These are phyloP conservation scores for Homalodisca vitripennis DNA, from an alignment of 1,140 invertebrate species.

Conservation along the genomic window DNA sequence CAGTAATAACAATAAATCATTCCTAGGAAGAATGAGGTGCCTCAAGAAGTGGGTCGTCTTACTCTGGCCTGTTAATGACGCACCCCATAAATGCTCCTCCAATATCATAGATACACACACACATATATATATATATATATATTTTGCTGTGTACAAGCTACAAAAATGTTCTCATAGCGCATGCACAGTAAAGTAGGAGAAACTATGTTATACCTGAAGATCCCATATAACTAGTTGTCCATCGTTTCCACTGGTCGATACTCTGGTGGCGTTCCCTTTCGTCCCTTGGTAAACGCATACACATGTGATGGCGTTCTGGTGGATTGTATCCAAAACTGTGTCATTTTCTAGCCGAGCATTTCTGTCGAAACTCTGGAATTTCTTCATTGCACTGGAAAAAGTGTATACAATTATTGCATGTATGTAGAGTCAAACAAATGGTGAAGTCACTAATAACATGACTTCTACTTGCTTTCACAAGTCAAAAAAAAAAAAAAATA, in stretches of 20 bases:
- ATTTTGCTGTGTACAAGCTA: background rate
- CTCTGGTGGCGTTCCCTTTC: constrained; percentile 69
- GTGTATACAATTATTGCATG: too few relatives aligned
- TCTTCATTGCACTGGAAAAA: constrained; percentile 80
- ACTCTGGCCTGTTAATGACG: background rate
- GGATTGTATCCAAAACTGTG: constrained; percentile 87
- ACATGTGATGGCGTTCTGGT: constrained; percentile 97
- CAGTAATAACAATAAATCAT: too few relatives aligned
- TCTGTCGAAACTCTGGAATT: constrained; percentile 94
- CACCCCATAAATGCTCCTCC: background rate
- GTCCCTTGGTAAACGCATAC: constrained; percentile 70
- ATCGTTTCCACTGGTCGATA: constrained; percentile 93
- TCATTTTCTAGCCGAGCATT: constrained; percentile 86
- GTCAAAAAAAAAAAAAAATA: too few relatives aligned
- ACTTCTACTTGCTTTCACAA: too few relatives aligned
- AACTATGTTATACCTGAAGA: constrained; percentile 52
- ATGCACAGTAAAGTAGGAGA: background rate
- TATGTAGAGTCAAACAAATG: too few relatives aligned
- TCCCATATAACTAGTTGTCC: constrained; percentile 97
- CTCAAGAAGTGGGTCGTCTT: background rate
- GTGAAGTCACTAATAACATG: too few relatives aligned
- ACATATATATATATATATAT: background rate
- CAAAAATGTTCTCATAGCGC: background rate
- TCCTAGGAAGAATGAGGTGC: background rate
- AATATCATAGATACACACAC: background rate